phyloP scores from a whole-genome alignment of 2,797 vertebrate species.

The Cottoperca gobio region DNA sequence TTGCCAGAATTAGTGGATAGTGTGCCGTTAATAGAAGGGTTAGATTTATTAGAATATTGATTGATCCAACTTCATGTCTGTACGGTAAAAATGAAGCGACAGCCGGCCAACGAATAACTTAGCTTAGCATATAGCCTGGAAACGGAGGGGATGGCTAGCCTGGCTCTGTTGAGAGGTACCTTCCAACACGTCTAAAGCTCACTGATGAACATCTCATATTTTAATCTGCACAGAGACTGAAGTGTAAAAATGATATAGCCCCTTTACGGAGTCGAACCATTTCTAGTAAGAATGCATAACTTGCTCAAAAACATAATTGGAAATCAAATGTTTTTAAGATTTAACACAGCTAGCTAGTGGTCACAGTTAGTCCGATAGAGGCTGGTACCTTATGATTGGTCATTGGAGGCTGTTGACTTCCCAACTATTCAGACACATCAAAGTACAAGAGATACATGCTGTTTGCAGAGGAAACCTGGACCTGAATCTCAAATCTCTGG shows the following conservation, averaged over 20 bases:
- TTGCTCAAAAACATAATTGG: background rate
- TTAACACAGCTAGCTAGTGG: background rate
- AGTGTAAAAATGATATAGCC: no score
- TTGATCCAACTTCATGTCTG: background rate
- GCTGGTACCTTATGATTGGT: background rate
- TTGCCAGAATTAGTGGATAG: background rate
- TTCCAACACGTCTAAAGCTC: background rate
- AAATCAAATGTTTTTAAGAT: no score
- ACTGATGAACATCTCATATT: background rate
- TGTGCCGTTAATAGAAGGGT: background rate
- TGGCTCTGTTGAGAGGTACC: background rate
- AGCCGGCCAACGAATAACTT: background rate
- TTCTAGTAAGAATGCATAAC: background rate
- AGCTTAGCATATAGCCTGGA: no score
- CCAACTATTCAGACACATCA: background rate
- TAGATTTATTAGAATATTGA: no score
- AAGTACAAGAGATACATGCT: background rate
- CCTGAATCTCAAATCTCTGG: background rate
- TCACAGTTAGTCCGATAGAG: background rate
- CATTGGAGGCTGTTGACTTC: background rate
- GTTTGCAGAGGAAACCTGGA: conserved; percentile 7
- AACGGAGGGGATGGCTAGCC: background rate
- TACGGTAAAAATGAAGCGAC: background rate
- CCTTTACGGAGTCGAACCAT: background rate
- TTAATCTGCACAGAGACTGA: background rate